Evolutionary conservation across 2,113 vertebrate genomes (phyloP).

Genomic region (Origma solitaria): DNA sequence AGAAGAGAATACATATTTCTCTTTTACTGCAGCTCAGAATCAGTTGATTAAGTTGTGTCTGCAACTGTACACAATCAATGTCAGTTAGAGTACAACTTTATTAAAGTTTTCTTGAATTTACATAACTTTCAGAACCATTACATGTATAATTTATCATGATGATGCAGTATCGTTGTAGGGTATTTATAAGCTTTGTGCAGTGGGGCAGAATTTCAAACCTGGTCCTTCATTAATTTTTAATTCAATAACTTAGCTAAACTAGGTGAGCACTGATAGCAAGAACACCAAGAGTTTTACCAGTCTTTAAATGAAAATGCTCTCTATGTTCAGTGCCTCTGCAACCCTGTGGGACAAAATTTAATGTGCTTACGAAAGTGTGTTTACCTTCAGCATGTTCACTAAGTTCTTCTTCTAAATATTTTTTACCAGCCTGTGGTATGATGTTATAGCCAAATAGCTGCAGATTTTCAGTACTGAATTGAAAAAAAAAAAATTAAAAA

Average conservation of each 20-base stretch:
- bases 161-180: constrained; percentile 45
- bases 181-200: constrained; percentile 68
- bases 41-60: constrained; percentile 65
- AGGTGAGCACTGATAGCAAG: constrained; percentile 54
- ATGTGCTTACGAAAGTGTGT: not conserved
- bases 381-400: not conserved
- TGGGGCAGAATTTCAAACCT: constrained; percentile 70
- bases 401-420: not conserved
- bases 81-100: constrained; percentile 72
- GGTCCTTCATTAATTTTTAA: constrained; percentile 72
- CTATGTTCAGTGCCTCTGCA: not conserved
- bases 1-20: constrained; percentile 36
- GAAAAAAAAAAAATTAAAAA: not conserved
- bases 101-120: constrained; percentile 73
- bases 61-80: constrained; percentile 61
- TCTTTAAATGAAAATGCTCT: constrained; percentile 32
- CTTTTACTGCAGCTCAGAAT: constrained; percentile 51
- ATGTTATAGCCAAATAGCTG: not conserved
- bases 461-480: not conserved
- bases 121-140: constrained; percentile 71
- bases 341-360: not conserved
- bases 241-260: constrained; percentile 57
- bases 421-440: not conserved
- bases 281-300: not conserved
- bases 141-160: constrained; percentile 74